Evolutionary conservation across 2,797 vertebrate genomes (phyloP), one percentile per base, ranked within the genome.

Genomic region (Micromesistius poutassou): DNA sequence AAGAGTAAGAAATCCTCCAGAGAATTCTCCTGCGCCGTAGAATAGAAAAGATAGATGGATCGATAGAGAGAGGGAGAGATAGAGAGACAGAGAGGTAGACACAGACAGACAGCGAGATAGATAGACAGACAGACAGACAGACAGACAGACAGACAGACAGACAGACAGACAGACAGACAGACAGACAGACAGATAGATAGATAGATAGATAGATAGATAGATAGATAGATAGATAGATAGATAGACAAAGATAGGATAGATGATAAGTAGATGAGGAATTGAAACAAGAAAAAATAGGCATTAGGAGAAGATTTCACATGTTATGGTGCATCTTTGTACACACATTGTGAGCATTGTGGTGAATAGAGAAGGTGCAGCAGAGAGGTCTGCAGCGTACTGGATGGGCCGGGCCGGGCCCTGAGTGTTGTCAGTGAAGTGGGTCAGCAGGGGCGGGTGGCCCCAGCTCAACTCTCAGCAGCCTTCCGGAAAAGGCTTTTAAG

Each of bases 1-100:
- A 91, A 93, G 91, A 91, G 79, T 70, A 79, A 81, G 91, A 91
- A 92, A 91, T n/a, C 89, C 91, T 89, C 91, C 91, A 79, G 83
- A 91, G 91, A 93, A 93, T 93, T 93, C 92, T 91, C 92, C 92
- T 93, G 88, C 77, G 81, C 84, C 70, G 87, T 50, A 87, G 80
- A 85, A 75, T 55, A 76, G 74, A 79, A 75, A 66, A 75, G 71
- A 38, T 68, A 8, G 77, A 66, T 74, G 28, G 16, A 30, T 80
- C 87, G 89, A 91, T 10, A 30, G 66, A 70, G 7, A 30, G 10
- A 70, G 6, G 16, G 28, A 76, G 9, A 76, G 10, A 50, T 19
- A 50, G 46, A 50, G 16, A 4, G 14, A 22, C 1, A 50, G 46
- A 19, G 1, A 30, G 14, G 55, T 10, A 38, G 36, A 33, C 5